Evolutionary conservation across 2,113 vertebrate species (phyloP), one percentile per base, ranked within the genome.

Genomic region (Oplegnathus fasciatus): DNA sequence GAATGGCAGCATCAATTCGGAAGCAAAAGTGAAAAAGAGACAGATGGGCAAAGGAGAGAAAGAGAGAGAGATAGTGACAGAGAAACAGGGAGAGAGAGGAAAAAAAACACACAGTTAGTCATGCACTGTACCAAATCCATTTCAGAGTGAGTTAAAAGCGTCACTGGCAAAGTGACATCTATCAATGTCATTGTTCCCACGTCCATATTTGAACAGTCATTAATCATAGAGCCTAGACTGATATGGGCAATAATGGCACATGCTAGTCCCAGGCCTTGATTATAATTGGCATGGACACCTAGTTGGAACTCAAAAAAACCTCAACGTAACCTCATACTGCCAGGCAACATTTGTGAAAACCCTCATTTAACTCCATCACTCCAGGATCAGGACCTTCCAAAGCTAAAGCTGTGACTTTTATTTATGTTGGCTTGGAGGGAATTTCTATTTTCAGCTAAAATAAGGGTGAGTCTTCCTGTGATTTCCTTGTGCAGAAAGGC

Each of bases 101-200:
- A 78, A 71, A 80, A 55, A 87, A 60, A 86, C 58, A 86, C 74
- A 90, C 74, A 90, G 87, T 92, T 89, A 94, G 90, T 81, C 77
- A 71, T 78, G 73, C 73, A 81, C 69, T 66, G 44, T 68, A 90
- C 75, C 85, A 78, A 88, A 90, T 78, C 57, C 70, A 87, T 91
- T 93, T 80, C 52, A 20, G 40, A 85, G 72, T 66, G 67, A 86
- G 68, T 89, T 92, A 90, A 91, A 91, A 90, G 80, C 37, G 24
- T 89, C 78, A 88, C 67, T 82, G 61, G 83, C 87, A 90, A 86
- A 90, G 76, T 88, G 86, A 88, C 89, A 94, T 94, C 87, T 88
- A 89, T 94, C 92, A 94, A 77, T 89, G 94, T 92, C 91, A 85
- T 40, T 76, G 81, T 88, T 86, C 78, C 37, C 84, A 86, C 62